Base-by-base conservation (phyloP, 2,113 vertebrate species). In the Lichenostomus cassidix region DNA sequence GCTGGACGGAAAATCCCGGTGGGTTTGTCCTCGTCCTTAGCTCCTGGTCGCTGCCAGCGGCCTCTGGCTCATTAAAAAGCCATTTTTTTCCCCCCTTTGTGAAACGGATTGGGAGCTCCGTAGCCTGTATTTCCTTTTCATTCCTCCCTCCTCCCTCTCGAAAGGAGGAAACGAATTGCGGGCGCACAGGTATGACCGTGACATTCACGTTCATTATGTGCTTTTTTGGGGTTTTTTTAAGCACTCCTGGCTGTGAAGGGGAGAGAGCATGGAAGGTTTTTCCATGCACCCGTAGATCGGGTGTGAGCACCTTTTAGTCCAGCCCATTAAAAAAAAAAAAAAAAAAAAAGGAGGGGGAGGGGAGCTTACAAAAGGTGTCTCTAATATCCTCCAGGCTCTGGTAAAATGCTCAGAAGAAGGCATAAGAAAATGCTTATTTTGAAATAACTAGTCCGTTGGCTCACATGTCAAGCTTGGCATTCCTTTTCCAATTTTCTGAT, bases 241-340 rank as follows among this genome's bases (percentile, higher is more conserved):
- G 19, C 53, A 9, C 31, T 81, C 15, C 11, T 70, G 73, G 12
- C 59, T 88, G 35, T 28, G 47, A 46, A 42, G 67, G n/a, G 31
- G 50, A 74, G 83, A 69, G 76, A 58, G 63, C 44, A 73, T 60
- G 65, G 55, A 67, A 67, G 87, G 37, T 89, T 67, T 91, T 89
- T 69, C 52, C 78, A 11, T 74, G 81, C 82, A 82, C 77, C 70
- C 78, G 12, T 58, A 71, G 81, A 67, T 87, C 35, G 92, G 91
- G 89, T 78, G 86, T 87, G 92, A 93, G 56, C 83, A 93, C 92
- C 92, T 90, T 86, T 55, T 67, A 63, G 78, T 52, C 77, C 87
- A 56, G 22, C 78, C 90, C 63, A 64, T 84, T 46, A 13, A n/a
- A 58, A 11, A 28, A 47, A 16, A 64, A 15, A 27, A 31, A 17